Base-by-base conservation (phyloP, 2,888 invertebrate species). In the Tineola bisselliella region DNA sequence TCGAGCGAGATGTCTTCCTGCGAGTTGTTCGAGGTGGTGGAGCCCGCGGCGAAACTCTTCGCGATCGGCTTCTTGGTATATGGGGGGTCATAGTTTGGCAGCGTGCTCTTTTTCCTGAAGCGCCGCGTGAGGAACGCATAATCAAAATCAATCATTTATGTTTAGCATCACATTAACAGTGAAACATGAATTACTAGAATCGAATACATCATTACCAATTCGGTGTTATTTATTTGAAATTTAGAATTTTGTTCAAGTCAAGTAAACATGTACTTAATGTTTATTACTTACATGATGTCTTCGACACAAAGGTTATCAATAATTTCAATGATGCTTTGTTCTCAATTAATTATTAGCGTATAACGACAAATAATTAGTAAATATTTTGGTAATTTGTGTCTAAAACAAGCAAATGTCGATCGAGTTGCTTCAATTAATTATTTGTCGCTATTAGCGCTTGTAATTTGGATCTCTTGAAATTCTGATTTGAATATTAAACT, bases 81-180 rank as follows among this genome's bases (percentile, higher is more conserved):
- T 62, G 94, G 94, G 71, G 93, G 93, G 82, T 96, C 95, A 83
- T 94, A 95, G 83, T 94, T 95, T 81, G 93, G 92, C 81, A 94
- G 90, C 68, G 94, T 93, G 77, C 94, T 94, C 90, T 94, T 95
- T 90, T 94, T 93, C 92, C 93, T 93, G 88, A 76, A 76, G 86
- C 80, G 86, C 83, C 84, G 86, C 44, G 44, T 48, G 75, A 77
- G 81, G 82, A 84, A 84, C 84, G 86, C 84, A 57, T 84, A 84
- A 84, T 86, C 86, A 86, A 82, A 83, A 87, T 87, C 82, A 87
- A 86, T 87, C 83, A 84, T 82, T 87, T 84, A 86, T 76, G 83
- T 82, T 84, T 76, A 70, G 43, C 18, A 38, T 19, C 8, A 77
- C 12, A 10, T 8, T 13, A 25, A 25, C 6, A 2, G 48, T 48